Evolutionary conservation across 2,113 vertebrate genomes (phyloP).

Genomic region (Paramormyrops kingsleyae): DNA sequence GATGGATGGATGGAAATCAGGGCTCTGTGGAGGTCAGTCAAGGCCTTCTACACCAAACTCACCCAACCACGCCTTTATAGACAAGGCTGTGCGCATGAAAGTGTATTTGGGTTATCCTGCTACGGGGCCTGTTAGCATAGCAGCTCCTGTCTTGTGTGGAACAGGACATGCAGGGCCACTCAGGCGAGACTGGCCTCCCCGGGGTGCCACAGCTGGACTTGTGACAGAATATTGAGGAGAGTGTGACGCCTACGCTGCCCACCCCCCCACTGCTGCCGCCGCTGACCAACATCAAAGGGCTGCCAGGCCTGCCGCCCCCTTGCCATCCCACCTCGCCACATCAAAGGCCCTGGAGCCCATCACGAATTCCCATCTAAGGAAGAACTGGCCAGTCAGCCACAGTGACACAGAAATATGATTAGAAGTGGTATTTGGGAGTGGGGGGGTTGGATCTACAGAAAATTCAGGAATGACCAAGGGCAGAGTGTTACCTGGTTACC

Average conservation of each 20-base stretch:
- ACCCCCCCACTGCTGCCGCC: background rate
- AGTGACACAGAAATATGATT: constrained; percentile 42
- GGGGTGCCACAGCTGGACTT: constrained; percentile 55
- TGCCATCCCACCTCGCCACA: constrained; percentile 47
- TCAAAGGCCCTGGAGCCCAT: constrained; percentile 68
- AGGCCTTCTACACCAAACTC: background rate
- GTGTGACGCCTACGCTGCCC: constrained; percentile 57
- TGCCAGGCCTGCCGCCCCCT: constrained; percentile 47
- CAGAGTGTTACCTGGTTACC: too few species aligned
- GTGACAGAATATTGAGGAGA: constrained; percentile 68
- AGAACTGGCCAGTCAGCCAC: constrained; percentile 27
- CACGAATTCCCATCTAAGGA: constrained; percentile 73
- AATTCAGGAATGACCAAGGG: background rate
- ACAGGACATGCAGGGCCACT: background rate
- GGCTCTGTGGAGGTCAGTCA: background rate
- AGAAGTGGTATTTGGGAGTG: constrained; percentile 47
- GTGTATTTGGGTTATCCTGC: background rate
- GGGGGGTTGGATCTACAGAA: background rate
- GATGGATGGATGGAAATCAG: background rate
- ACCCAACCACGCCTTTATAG: background rate
- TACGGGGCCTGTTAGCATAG: background rate
- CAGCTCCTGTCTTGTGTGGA: background rate
- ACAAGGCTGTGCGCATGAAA: background rate
- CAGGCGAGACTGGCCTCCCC: background rate
- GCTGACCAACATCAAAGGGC: constrained; percentile 51